Evolutionary conservation across 2,888 invertebrate genomes (phyloP), one percentile per base, ranked within the genome.

Genomic region (Coleophora deauratella): DNA sequence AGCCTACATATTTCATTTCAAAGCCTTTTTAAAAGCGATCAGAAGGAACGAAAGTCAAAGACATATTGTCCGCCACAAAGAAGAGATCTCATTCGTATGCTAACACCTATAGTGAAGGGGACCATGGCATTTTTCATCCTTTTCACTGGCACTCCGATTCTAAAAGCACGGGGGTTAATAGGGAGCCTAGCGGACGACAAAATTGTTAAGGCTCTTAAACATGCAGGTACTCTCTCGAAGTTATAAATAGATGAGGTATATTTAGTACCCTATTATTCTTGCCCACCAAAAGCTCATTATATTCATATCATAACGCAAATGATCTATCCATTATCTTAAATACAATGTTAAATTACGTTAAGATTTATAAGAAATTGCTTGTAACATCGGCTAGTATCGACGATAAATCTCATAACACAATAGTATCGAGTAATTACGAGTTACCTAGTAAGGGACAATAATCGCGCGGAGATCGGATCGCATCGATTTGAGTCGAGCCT

Each of bases 391-490:
- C 38, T 44, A 44, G 41, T 37, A 67, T 62, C 66, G 55, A 58
- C 66, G 65, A 72, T 73, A 72, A 70, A 68, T 68, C 56, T 52
- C 48, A 54, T 57, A 59, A 66, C 55, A 76, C 78, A 78, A 77
- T 78, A 73, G 65, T 64, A 63, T 53, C 56, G 50, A 66, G 73
- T 77, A 81, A 81, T 81, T 81, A 81, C 69, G 51, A 59, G 57
- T 54, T 67, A 62, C 80, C 80, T 73, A 76, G 67, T 80, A 78
- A 64, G 80, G 81, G 66, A 77, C 73, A 78, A 74, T 71, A 77
- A 79, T 80, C 77, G 71, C 42, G 38, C 40, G 40, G 35, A 48
- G 66, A 74, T 78, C 66, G 62, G 61, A 74, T 78, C 66, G 62
- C 60, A 70, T 72, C 72, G 68, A 68, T 65, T 63, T 59, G 66